Evolutionary conservation across 2,113 vertebrate genomes (phyloP), one percentile per base, ranked within the genome.

Genomic region (Delphinapterus leucas): DNA sequence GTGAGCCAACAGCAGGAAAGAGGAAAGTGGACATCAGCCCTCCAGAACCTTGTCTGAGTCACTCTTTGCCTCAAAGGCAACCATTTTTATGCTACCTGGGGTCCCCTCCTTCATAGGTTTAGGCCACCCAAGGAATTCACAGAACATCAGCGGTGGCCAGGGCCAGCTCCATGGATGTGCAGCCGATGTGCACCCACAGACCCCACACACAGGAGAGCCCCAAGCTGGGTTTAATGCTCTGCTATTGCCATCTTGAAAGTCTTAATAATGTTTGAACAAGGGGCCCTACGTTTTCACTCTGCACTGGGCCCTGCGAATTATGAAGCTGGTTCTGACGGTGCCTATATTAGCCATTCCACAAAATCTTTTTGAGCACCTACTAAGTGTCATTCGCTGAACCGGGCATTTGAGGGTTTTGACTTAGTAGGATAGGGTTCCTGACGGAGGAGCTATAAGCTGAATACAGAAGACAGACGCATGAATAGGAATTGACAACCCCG

Each of bases 271-370:
- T 55, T 26, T 55, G 26, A 91, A 33, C 25, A 73, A 36, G 28
- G 68, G 25, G 6, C 23, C 18, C 31, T 13, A 8, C 2, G 1
- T 81, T 82, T 81, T 80, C 2, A 44, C 76, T 81, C 68, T 26
- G 26, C n/a, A 25, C 26, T 5, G 8, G 60, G 26, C 25, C 23
- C 17, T 67, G 44, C 47, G 25, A 28, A 65, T 11, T 10, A 47
- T 0, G 2, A 14, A 31, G 53, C 23, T 0, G 1, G 5, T 41
- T 41, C 21, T 33, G 77, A 41, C 2, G 21, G 4, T 6, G 41
- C 80, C 3, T 31, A 65, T 58, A 76, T 8, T 1, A 20, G 38
- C 53, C n/a, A 11, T 8, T 70, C 36, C 23, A 38, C 21, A 12
- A 17, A 31, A 47, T 18, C 70, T 63, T 63, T 61, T 33, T 4